Conservation (phyloP, 1,140 invertebrate genomes). For the Melanaphis sacchari region DNA sequence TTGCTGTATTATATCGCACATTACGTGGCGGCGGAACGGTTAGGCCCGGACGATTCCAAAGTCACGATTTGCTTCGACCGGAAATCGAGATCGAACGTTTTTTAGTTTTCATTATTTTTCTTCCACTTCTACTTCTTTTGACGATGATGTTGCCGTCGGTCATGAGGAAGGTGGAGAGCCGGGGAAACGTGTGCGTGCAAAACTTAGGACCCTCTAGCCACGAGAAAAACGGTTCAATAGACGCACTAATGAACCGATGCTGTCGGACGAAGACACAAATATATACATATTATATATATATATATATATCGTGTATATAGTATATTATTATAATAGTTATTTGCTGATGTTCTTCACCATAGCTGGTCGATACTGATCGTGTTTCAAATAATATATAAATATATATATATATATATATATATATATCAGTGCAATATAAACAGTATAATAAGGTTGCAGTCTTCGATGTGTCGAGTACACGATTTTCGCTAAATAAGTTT, state of each 20-base stretch:
- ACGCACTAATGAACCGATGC: slow-evolving; percentile 37
- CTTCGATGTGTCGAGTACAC: not conserved
- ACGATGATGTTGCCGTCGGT: not conserved
- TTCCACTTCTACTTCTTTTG: not conserved
- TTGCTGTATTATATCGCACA: not conserved
- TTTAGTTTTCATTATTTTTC: not conserved
- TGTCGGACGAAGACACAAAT: not conserved
- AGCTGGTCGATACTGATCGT: not conserved
- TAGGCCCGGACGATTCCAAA: not conserved
- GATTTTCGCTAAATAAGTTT: not conserved
- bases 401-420: not conserved
- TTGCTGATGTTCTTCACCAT: not conserved
- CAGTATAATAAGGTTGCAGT: not conserved
- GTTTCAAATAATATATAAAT: not conserved
- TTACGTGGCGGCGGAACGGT: not conserved
- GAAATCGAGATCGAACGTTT: slow-evolving; percentile 23
- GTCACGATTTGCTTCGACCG: slow-evolving; percentile 21
- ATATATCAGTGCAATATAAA: not conserved
- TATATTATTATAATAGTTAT: not conserved
- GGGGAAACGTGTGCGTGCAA: not conserved
- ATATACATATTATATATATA: not conserved
- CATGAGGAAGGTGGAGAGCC: not conserved
- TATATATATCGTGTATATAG: not conserved
- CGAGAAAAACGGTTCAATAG: slow-evolving; percentile 31
- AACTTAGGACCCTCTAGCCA: not conserved